Base-by-base conservation (phyloP, 2,888 invertebrate genomes). In the Rhopalosiphum nymphaeae region DNA sequence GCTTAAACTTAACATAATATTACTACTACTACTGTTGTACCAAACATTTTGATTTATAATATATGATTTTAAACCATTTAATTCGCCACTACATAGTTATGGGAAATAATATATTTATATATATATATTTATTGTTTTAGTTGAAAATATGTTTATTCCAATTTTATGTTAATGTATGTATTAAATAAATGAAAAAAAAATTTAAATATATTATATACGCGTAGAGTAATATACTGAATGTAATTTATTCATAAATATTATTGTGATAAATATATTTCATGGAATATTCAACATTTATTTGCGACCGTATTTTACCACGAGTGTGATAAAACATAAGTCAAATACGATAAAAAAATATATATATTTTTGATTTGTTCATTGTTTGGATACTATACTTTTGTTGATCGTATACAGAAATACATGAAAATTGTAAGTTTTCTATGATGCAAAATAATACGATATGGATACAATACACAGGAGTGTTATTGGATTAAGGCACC, bases 401-500 rank as follows among this genome's bases (percentile, higher is more conserved):
- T 67, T 49, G 21, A 13, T 26, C 13, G 26, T 16, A 57, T 16
- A 57, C 57, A 26, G 13, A 36, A 26, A 36, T 49, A 25, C 11
- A n/a, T 36, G 49, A 26, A 36, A 36, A 78, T 67, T 67, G 53
- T 84, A 53, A 53, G 42, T 49, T 78, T 67, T 78, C 13, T n/a
- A 11, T 57, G 46, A n/a, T 36, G 49, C 90, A 91, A 36, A 90
- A 49, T 49, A 91, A 36, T 78, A 49, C 67, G 21, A 36, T 44
- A 46, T 42, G 67, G 67, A 91, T 78, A 78, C 53, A 56, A 84
- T 53, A 84, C 4, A 42, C 2, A 21, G 21, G 16, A 85, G 57
- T 85, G 44, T 91, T 91, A 85, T 91, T 44, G 91, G 56, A 91
- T 91, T 85, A 85, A 56, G 86, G 61, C 57, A 49, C 44, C 61